Base-by-base conservation (phyloP, 2,113 vertebrate genomes). In the Struthidea cinerea region DNA sequence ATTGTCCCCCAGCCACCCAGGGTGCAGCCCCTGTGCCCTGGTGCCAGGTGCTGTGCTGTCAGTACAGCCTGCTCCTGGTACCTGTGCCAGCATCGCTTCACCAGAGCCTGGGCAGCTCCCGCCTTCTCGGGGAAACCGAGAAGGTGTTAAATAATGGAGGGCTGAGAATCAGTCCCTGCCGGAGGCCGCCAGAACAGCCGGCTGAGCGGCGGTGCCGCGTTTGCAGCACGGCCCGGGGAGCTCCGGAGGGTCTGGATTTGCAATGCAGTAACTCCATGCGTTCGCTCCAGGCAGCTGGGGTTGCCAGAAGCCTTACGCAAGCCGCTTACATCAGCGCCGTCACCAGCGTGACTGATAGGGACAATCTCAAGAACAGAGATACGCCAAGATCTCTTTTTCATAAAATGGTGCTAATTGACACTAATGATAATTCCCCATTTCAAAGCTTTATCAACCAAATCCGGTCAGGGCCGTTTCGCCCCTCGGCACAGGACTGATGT, bases 221-320 rank as follows among this genome's bases (percentile, higher is more conserved):
- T 22, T 5, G 44, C 86, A 49, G 89, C 71, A 5, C 5, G 63
- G 44, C 76, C 49, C 9, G 2, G 44, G 64, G 69, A 52, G 49
- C 35, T 68, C 52, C 1, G 32, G 5, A 16, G 73, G 0, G 3
- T 8, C 77, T 9, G 94, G 41, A 7, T 81, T 77, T 46, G 52
- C 68, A 50, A 0, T 0, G 42, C 46, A 6, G 60, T 12, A 2
- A 9, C 87, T 73, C 61, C 26, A 0, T 0, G 7, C 0, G 1
- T 11, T 64, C 2, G 4, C 55, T 80, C 63, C 88, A 6, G 18
- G 87, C 42, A 9, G 67, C 71, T 10, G 60, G 33, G 59, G 42
- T 2, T 81, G 91, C 95, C 91, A 64, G 37, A 33, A 1, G 15
- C 44, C 80, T 92, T 59, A 37, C 9, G 16, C 89, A 90, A 90